Evolutionary conservation across 2,797 vertebrate genomes (phyloP), one percentile per base, ranked within the genome.

Genomic region (Margarornis squamiger): DNA sequence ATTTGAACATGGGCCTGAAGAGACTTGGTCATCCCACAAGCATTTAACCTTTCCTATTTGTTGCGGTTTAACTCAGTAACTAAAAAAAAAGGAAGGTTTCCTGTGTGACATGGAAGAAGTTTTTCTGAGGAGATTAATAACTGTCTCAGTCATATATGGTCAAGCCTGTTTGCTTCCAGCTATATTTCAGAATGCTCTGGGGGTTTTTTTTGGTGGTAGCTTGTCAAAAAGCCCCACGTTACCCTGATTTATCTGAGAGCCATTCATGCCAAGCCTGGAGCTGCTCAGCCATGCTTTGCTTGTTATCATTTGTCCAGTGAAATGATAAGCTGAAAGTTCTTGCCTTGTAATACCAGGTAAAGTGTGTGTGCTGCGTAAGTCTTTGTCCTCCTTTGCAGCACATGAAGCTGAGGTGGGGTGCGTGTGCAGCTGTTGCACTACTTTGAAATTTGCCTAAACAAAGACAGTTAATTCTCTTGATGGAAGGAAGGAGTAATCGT

Each of bases 301-400:
- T 84, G 70, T 96, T 96, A 86, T 91, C 96, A 93, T 97, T 95
- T 95, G 93, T 96, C 76, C 95, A 61, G 63, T 71, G 78, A 92
- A 86, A 95, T 75, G 91, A 92, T 93, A 90, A 93, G 55, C 76
- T 82, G 88, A 80, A 92, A 63, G 68, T 85, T 91, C 73, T 86
- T 88, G 78, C 61, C 66, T 95, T 90, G 71, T 91, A 94, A 90
- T 86, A 73, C 38, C 0, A 0, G 52, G 32, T 70, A 32, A 81
- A 80, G 82, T 0, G 1, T 16, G 34, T 59, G 59, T n/a, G 38
- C 59, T 49, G 32, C 0, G 0, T 34, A 30, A 86, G 46, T 26
- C 49, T 77, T 55, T 58, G 55, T 62, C 46, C 30, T 54, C 45
- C 62, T 73, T 26, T 14, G 61, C 78, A 74, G 48, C 36, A 6